phyloP scores from a whole-genome alignment of 2,113 vertebrate genomes.

The Acinonyx jubatus region DNA sequence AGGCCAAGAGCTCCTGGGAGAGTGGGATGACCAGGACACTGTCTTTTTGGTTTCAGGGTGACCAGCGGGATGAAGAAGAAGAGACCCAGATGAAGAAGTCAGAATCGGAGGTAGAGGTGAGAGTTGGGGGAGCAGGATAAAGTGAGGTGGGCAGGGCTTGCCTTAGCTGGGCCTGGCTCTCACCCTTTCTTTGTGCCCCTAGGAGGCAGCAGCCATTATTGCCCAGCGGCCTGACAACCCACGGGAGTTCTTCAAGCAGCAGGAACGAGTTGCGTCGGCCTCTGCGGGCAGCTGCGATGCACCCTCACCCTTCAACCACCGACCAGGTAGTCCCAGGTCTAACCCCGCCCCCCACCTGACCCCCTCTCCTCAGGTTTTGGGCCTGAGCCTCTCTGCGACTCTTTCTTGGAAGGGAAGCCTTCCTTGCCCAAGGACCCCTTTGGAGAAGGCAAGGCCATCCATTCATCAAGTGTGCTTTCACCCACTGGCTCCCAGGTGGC shows the following conservation, averaged over 20 bases:
- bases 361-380: slow-evolving; percentile 16
- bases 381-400: slow-evolving; percentile 39
- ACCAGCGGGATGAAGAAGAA: slow-evolving; percentile 89
- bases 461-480: background rate
- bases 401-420: slow-evolving; percentile 56
- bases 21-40: background rate
- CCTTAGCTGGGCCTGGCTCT: rapidly evolving
- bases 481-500: background rate
- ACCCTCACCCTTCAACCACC: slow-evolving; percentile 89
- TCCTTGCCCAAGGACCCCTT: slow-evolving; percentile 62
- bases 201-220: slow-evolving; percentile 98
- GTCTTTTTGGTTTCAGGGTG: slow-evolving; percentile 63
- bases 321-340: slow-evolving; percentile 88
- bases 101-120: slow-evolving; percentile 95
- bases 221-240: slow-evolving; percentile 96
- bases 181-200: background rate
- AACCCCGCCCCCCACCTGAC: background rate
- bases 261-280: slow-evolving; percentile 91
- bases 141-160: background rate
- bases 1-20: background rate
- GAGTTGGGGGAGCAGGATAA: slow-evolving; percentile 30
- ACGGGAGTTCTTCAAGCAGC: slow-evolving; percentile 96
- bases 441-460: slow-evolving; percentile 61
- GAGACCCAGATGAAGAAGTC: slow-evolving; percentile 91
- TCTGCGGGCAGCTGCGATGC: slow-evolving; percentile 86